Conservation (phyloP, 2,888 invertebrate species). For the Drosophila longiperda region DNA sequence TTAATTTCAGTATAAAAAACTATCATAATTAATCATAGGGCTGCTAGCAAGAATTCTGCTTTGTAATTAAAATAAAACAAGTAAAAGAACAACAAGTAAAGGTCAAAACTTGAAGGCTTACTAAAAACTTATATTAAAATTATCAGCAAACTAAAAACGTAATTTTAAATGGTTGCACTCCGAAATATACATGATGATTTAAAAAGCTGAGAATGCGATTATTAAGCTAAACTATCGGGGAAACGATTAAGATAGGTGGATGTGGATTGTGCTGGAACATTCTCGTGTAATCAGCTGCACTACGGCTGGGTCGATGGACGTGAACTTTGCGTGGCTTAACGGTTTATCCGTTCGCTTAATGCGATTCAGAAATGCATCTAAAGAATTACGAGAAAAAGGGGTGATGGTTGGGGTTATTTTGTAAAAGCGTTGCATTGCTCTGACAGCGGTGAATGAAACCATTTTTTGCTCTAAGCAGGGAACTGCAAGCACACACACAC, state of each 20-base stretch:
- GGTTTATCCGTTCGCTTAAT: constrained; percentile 46
- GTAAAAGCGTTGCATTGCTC: constrained; percentile 48
- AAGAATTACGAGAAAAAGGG: constrained; percentile 17
- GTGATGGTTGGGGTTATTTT: constrained; percentile 19
- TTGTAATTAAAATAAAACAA: not conserved
- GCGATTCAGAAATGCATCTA: constrained; percentile 58
- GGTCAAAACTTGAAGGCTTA: constrained; percentile 8
- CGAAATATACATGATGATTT: constrained; percentile 12
- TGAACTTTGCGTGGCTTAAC: constrained; percentile 73
- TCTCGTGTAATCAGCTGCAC: constrained; percentile 51
- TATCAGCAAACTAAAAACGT: not conserved
- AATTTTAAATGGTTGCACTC: not conserved
- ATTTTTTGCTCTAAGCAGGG: constrained; percentile 22
- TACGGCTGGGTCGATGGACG: constrained; percentile 53
- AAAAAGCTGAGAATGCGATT: constrained; percentile 7
- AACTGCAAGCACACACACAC: not conserved
- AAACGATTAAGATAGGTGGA: constrained; percentile 28
- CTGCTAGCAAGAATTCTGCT: not conserved
- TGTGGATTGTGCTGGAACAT: constrained; percentile 23
- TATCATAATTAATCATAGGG: not conserved
- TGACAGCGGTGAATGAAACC: constrained; percentile 43
- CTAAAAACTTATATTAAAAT: constrained; percentile 7
- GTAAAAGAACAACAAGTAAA: not conserved
- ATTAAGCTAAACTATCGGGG: constrained; percentile 1
- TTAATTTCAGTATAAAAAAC: not conserved